Evolutionary conservation across 2,113 vertebrate genomes (phyloP).

Genomic region (Emydura subglobosa): DNA sequence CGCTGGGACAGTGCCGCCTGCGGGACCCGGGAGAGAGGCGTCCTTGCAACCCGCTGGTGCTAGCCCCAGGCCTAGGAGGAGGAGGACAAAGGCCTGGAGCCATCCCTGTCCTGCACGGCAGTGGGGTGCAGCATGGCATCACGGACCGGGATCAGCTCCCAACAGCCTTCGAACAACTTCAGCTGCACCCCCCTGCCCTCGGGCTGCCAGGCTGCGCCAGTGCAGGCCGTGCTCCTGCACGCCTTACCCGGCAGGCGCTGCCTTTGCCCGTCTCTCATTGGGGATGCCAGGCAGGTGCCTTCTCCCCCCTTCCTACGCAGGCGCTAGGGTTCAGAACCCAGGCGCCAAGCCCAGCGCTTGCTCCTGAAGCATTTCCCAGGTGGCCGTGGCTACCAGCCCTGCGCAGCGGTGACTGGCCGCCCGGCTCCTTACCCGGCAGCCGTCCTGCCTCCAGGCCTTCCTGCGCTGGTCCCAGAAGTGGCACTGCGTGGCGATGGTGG

Average conservation of each 20-base stretch:
- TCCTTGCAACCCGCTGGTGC: not conserved
- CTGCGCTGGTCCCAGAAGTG: constrained; percentile 56
- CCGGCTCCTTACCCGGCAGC: constrained; percentile 57
- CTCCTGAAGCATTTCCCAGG: too few species aligned
- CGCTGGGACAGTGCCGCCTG: not conserved
- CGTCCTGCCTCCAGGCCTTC: constrained; percentile 33
- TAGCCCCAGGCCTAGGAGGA: not conserved
- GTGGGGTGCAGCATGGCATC: too few species aligned
- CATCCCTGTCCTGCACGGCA: not conserved
- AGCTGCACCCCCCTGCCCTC: not conserved
- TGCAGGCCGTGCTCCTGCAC: too few species aligned
- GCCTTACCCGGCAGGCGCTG: too few species aligned
- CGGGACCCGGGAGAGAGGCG: too few species aligned
- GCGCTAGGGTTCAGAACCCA: not conserved
- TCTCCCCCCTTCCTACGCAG: not conserved
- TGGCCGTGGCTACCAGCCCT: too few species aligned
- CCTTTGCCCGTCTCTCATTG: not conserved
- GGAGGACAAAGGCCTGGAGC: not conserved
- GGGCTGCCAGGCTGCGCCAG: not conserved
- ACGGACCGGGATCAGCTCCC: not conserved
- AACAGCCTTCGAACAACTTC: not conserved
- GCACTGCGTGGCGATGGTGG: constrained; percentile 21
- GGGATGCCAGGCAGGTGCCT: not conserved
- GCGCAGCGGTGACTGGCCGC: too few species aligned
- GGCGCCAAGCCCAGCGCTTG: fast-evolving